Conservation (phyloP, 2,888 invertebrate genomes). For the Tridacna crocea region DNA sequence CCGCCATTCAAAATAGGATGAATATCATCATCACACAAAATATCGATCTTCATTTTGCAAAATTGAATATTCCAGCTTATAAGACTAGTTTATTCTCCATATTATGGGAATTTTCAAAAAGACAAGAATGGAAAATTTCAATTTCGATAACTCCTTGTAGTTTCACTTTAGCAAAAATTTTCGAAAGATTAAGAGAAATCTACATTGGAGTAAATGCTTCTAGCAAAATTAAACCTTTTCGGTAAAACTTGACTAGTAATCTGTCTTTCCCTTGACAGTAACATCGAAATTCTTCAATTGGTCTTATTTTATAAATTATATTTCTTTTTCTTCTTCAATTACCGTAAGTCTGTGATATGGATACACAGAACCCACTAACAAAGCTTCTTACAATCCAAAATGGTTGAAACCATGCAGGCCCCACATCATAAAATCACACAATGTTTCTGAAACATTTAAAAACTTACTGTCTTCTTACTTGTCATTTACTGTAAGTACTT, state of each 20-base stretch:
- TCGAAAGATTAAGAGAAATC: constrained; percentile 22
- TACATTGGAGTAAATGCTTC: not conserved
- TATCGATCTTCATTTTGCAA: not conserved
- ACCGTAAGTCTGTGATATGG: not conserved
- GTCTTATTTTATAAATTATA: not conserved
- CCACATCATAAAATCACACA: not conserved
- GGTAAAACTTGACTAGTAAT: not conserved
- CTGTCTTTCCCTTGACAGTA: not conserved
- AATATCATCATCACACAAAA: not conserved
- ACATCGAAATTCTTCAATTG: not conserved
- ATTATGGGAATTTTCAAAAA: constrained; percentile 1
- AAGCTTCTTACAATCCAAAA: not conserved
- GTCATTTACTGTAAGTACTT: not conserved
- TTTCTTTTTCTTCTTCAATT: not conserved
- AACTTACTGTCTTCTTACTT: too few species aligned
- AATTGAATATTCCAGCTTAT: not conserved
- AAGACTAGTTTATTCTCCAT: not conserved
- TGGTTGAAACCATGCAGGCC: not conserved
- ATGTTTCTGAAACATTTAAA: not conserved
- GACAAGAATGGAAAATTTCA: constrained; percentile 12
- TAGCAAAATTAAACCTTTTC: not conserved
- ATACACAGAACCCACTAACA: not conserved
- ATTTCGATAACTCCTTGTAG: constrained; percentile 19
- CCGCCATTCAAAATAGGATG: not conserved
- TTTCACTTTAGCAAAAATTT: constrained; percentile 9